phyloP scores from a whole-genome alignment of 2,888 invertebrate genomes.

The Drosophila prolongata region DNA sequence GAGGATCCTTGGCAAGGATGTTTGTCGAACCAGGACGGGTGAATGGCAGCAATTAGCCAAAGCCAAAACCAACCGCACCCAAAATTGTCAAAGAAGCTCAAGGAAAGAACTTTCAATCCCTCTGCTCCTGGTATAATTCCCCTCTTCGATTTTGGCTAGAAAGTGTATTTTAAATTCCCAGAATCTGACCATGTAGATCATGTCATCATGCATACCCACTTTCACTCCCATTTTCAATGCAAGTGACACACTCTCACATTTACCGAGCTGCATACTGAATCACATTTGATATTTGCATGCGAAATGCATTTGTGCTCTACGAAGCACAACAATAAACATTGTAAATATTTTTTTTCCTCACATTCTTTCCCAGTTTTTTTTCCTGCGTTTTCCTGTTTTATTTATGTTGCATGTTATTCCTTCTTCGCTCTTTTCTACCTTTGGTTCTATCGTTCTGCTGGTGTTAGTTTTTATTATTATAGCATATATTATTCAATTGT shows the following conservation, averaged over 20 bases:
- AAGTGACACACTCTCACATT: constrained; percentile 43
- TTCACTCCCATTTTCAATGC: constrained; percentile 47
- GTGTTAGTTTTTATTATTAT: constrained; percentile 69
- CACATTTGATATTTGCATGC: constrained; percentile 76
- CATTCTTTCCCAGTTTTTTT: constrained; percentile 35
- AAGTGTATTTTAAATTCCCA: constrained; percentile 14
- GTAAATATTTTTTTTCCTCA: constrained; percentile 63
- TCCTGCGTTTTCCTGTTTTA: constrained; percentile 17
- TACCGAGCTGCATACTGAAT: constrained; percentile 61
- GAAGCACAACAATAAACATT: constrained; percentile 80
- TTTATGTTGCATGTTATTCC: constrained; percentile 39
- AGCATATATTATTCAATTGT: constrained; percentile 69
- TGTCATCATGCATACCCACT: constrained; percentile 9
- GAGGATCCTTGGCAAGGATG: constrained; percentile 22
- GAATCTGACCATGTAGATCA: neutral
- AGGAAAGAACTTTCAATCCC: neutral
- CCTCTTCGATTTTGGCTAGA: constrained; percentile 20
- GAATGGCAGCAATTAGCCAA: constrained; percentile 71
- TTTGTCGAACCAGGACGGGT: constrained; percentile 36
- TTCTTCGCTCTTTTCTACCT: constrained; percentile 16
- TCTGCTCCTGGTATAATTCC: neutral
- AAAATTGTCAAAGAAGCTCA: constrained; percentile 45
- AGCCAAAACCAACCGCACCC: constrained; percentile 22
- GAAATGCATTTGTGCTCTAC: constrained; percentile 76
- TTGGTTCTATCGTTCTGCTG: constrained; percentile 24